Base-by-base conservation (phyloP, 2,797 vertebrate species). In the Synanceia verrucosa region DNA sequence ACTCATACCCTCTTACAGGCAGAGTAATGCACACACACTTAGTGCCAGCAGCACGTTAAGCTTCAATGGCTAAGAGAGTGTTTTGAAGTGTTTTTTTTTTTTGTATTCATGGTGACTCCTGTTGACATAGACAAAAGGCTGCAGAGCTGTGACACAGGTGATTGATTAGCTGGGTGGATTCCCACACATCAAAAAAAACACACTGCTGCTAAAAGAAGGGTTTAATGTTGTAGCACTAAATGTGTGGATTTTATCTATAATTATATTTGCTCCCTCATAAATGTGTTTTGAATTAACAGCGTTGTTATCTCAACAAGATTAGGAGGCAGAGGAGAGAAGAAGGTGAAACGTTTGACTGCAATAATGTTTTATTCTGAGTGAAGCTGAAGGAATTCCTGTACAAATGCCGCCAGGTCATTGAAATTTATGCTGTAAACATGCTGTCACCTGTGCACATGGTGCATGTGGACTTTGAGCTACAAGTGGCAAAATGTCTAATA, bases 11-110 rank as follows among this genome's bases (percentile, higher is more conserved):
- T 43, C 61, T 61, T 31, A 76, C 53, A 72, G 28, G 24, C 55
- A 68, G n/a, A 2, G 46, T 11, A 51, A 14, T 50, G 31, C 36
- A 68, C 63, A 50, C 79, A 73, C 75, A 65, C 65, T 65, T n/a
- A 21, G 21, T 80, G 73, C 65, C 71, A 67, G 77, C 37, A 79
- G 53, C 43, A 62, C 58, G 58, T 23, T 52, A 51, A 53, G 52
- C 52, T 52, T 76, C 67, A 71, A 6, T 68, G 70, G 71, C 67
- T 33, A 55, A 43, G 53, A 13, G 24, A 70, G 43, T 69, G 70
- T 82, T 87, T 88, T 86, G 77, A 86, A 86, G 76, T 79, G 59
- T 70, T 29, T 16, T 43, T 24, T 19, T 76, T 70, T 76, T 83
- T 81, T 84, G 77, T 82, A 43, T 81, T 81, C 76, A 65, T 66